Percentiles rank a stretch among this genome's conserved stretches.
Evolutionary conservation across 2,113 vertebrate genomes (phyloP).

Genomic region (Eretmochelys imbricata): DNA sequence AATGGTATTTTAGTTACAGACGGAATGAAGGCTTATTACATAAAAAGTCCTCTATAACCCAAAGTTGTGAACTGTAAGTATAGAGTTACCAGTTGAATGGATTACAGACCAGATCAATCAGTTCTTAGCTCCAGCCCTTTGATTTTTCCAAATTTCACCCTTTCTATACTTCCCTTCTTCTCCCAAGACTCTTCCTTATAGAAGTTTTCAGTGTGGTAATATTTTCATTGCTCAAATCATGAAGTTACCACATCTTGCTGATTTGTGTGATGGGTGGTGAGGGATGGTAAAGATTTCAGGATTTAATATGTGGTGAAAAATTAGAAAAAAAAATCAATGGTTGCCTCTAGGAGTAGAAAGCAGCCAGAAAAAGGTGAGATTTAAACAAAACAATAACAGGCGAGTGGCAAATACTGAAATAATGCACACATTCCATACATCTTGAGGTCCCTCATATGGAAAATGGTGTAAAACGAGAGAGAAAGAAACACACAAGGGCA

Average conservation of each 20-base stretch:
- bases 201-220: neutral
- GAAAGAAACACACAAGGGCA: neutral
- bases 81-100: neutral
- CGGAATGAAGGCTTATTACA: neutral
- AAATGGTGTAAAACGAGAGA: neutral
- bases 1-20: neutral
- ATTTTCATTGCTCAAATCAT: neutral
- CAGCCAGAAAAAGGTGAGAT: neutral
- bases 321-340: neutral
- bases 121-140: rapidly evolving
- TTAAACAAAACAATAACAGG: neutral
- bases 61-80: neutral
- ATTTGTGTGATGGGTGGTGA: neutral
- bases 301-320: neutral
- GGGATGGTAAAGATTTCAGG: neutral
- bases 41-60: neutral
- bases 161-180: neutral
- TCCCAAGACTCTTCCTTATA: neutral
- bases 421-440: neutral
- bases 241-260: neutral
- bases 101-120: neutral
- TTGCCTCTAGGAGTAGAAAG: neutral
- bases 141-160: rapidly evolving
- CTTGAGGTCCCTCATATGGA: neutral
- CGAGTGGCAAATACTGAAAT: neutral